Evolutionary conservation across 1,140 invertebrate species (phyloP), one percentile per base, ranked within the genome.

Genomic region (Anoplolepis gracilipes): DNA sequence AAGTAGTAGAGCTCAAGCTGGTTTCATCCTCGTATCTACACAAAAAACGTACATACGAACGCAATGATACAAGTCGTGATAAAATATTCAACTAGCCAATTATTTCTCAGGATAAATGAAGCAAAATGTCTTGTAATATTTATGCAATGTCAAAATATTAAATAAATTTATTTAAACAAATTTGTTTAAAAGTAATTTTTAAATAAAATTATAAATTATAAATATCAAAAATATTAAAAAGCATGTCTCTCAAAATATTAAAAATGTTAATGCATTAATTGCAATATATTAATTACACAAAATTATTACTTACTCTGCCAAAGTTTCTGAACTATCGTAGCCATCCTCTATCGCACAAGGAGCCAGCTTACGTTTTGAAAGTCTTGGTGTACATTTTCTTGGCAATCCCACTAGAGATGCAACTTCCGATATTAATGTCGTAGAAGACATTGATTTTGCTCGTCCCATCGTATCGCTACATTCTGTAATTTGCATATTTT

Each of bases 351-450:
- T 92, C 92, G 77, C 64, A 16, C 76, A 92, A 6, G 89, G 69
- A 28, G 90, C 91, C 69, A 92, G 89, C 70, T 93, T 90, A 10
- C 93, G 90, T 86, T 89, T 94, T 36, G 90, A 89, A 79, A 94
- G 93, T 39, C 88, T 93, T 16, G 88, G 91, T 57, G 90, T 91
- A 33, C 88, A 55, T 42, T 89, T 90, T 62, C 86, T 92, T 6
- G 90, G 91, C 78, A 92, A 82, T 90, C 96, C 94, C 8, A 96
- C 96, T 70, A 97, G 90, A n/a, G 97, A 69, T 2, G 97, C 96
- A 7, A 97, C 96, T 94, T 97, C 97, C 10, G 97, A 97, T 36
- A 97, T 94, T 53, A 97, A 91, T 13, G 97, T 97, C 22, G 95
- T 92, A 77, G 95, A 96, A 3, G 96, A 96, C 61, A 95, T 93